Evolutionary conservation across 2,797 vertebrate species (phyloP).

Genomic region (Pipistrellus nathusii): DNA sequence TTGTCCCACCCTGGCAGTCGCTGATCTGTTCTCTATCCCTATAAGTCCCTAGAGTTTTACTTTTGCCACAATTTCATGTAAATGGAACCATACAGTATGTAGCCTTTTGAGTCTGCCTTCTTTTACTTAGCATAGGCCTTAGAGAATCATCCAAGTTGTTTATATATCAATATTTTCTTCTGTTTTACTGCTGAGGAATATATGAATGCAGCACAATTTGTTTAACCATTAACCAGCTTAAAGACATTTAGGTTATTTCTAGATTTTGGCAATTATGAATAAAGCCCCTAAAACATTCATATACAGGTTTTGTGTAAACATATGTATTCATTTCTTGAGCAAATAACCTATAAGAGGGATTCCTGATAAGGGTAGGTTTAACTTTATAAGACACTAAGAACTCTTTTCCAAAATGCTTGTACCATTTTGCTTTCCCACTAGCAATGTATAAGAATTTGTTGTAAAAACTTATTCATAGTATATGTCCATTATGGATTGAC

Average conservation of each 20-base stretch:
- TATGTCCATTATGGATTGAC: background rate
- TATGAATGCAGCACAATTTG: background rate
- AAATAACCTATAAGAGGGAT: background rate
- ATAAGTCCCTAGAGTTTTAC: background rate
- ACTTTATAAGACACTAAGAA: background rate
- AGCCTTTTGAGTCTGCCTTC: background rate
- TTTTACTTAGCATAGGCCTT: background rate
- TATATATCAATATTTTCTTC: constrained; percentile 8
- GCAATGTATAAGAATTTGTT: background rate
- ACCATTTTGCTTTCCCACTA: background rate
- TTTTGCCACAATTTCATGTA: background rate
- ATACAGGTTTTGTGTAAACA: background rate
- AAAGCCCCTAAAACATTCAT: constrained; percentile 36
- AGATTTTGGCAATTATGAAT: constrained; percentile 10
- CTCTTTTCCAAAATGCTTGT: background rate
- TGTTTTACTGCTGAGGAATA: constrained; percentile 3
- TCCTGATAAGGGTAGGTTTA: background rate
- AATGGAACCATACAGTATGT: background rate
- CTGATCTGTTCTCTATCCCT: constrained; percentile 28
- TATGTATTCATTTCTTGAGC: background rate
- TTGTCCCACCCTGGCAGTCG: background rate
- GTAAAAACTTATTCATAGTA: constrained; percentile 15
- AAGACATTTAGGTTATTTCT: constrained; percentile 32
- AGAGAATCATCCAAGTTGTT: background rate
- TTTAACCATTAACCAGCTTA: background rate